Evolutionary conservation across 2,888 invertebrate species (phyloP), one percentile per base, ranked within the genome.

Genomic region (Allophyes oxyacanthae): DNA sequence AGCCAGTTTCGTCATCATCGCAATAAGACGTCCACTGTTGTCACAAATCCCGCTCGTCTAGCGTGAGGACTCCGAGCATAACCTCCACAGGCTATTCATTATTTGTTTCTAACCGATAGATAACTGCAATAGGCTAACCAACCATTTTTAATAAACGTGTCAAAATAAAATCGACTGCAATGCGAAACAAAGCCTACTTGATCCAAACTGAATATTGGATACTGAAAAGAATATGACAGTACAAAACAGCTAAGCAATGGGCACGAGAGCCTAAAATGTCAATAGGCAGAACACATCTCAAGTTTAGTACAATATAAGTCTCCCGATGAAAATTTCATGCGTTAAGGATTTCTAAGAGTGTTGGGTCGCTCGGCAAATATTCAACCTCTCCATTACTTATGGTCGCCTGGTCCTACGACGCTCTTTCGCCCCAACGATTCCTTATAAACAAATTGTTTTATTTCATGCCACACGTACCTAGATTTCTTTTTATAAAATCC

Each of bases 381-480:
- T 80, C 83, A 75, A 76, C 82, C 83, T 85, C 84, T 87, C 75
- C 72, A 84, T 89, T 89, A 88, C 82, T 87, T 80, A 83, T 83
- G 88, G 85, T 81, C 75, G 77, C 77, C 65, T 74, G 70, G 54
- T 52, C 66, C 58, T 46, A 72, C 66, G 64, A 68, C 73, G 63
- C 62, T 64, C 76, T 66, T 70, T 64, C 82, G 79, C 79, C 68
- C 68, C 81, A 62, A 45, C 55, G 75, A 64, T 68, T 82, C 61
- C 75, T 70, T 78, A 80, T 79, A 83, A 80, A 80, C 81, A 86
- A 82, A 82, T 81, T 76, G 75, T 79, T 81, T 81, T 77, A 80
- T 81, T 77, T 64, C 75, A 70, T 67, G 67, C 58, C 70, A 70
- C 62, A 64, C 69, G 55, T 75, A 51, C 75, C 56, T 62, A 52